Base-by-base conservation (phyloP, 2,113 vertebrate species). In the Pholis gunnellus region DNA sequence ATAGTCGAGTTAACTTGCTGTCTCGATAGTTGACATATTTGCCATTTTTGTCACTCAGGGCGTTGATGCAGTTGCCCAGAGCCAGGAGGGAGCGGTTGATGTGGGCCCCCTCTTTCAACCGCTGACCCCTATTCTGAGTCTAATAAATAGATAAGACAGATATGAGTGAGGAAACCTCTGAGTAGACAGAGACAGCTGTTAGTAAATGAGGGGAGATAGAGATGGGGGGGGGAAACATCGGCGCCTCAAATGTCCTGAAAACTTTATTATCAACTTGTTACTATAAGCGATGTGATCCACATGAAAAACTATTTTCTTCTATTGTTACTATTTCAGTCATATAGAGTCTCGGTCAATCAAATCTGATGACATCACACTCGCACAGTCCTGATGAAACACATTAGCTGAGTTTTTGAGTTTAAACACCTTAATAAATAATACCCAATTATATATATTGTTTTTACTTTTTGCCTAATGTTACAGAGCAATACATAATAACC, bases 31-130 rank as follows among this genome's bases (percentile, higher is more conserved):
- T 99, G 93, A 98, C 85, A 15, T 98, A 97, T 76, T 97, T 94
- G n/a, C 93, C 85, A 1, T 93, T 93, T 80, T 89, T 95, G 78
- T 97, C 95, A 0, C 97, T 99, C 85, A 99, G 95, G 0, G 97
- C 97, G 0, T 97, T 98, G 90, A 99, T 99, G 93, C 97, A 98
- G 94, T 99, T 99, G 40, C 97, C 97, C 91, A 98, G 94, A 0
- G 97, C 97, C 87, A 99, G 92, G 48, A 99, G 95, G 1, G 97
- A 98, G 57, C 97, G 95, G 93, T 99, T 98, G 94, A 99, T 99
- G 94, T 98, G 97, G 18, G 97, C 97, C 0, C 97, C 97, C 77
- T 99, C 97, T 85, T 97, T 99, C 92, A 98, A 94, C 72, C 97
- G 92, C 90, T 97, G 97, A 50, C 97, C 97, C 0, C 97, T 91